Evolutionary conservation across 30 jellyfish, hydroid and myxozoan genomes (phyloP).

Genomic region (Rhopilema esculentum): DNA sequence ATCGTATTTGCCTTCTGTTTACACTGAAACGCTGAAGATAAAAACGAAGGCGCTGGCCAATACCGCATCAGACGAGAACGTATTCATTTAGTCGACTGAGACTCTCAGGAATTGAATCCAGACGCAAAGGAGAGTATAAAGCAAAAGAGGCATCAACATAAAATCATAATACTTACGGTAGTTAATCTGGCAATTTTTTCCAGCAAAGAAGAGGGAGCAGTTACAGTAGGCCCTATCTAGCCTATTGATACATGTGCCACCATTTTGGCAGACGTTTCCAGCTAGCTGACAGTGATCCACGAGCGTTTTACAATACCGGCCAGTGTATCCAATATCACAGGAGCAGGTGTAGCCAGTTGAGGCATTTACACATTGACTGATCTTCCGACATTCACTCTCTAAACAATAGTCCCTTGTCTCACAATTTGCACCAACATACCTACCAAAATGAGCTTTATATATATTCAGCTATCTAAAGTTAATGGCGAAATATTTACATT

Average conservation of each 20-base stretch:
- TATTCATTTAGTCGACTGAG: too few relatives aligned
- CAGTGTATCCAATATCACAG: constrained; percentile 47
- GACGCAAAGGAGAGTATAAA: too few relatives aligned
- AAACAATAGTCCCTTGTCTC: constrained; percentile 29
- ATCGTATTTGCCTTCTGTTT: too few relatives aligned
- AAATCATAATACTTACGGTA: constrained; percentile 24
- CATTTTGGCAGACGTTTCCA: constrained; percentile 15
- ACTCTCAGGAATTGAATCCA: too few relatives aligned
- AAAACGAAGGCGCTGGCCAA: too few relatives aligned
- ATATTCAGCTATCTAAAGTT: too few relatives aligned
- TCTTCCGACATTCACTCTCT: constrained; percentile 9
- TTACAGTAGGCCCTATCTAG: constrained; percentile 6
- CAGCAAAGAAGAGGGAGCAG: constrained; percentile 26
- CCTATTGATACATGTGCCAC: constrained; percentile 21
- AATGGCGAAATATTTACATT: too few relatives aligned
- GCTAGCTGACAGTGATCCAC: constrained; percentile 2
- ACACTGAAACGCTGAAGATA: too few relatives aligned
- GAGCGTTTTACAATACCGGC: constrained; percentile 17
- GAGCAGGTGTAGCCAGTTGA: constrained; percentile 28
- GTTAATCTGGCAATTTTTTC: constrained; percentile 18
- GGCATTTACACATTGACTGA: constrained; percentile 38
- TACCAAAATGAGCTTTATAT: not conserved
- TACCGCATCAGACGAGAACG: too few relatives aligned
- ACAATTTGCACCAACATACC: constrained; percentile 30
- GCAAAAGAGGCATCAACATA: too few relatives aligned